Conservation (phyloP, 2,113 vertebrate species). For the Origma solitaria region DNA sequence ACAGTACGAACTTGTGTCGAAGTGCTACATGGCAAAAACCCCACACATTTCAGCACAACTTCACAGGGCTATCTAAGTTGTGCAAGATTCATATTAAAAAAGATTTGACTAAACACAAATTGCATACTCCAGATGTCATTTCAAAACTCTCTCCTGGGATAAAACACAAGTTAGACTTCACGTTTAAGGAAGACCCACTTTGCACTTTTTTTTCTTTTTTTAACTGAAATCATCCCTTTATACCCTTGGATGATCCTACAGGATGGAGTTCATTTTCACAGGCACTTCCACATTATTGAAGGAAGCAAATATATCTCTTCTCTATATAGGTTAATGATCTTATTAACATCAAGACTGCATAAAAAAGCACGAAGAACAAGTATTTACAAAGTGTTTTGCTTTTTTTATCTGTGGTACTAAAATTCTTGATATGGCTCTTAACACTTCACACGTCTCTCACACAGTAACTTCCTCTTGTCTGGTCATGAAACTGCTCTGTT, state of each 20-base stretch:
- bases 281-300: background rate
- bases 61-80: background rate
- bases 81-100: background rate
- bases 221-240: background rate
- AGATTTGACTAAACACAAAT: background rate
- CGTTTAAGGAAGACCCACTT: background rate
- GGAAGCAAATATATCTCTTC: background rate
- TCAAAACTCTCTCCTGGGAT: background rate
- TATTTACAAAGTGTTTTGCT: background rate
- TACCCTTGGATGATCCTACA: background rate
- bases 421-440: background rate
- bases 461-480: background rate
- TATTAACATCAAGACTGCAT: background rate
- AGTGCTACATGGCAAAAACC: background rate
- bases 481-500: background rate
- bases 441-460: background rate
- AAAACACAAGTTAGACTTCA: background rate
- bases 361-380: background rate
- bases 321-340: background rate
- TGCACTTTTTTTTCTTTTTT: background rate
- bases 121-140: background rate
- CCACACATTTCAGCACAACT: background rate
- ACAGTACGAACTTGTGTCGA: rapidly evolving
- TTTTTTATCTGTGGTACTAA: background rate
- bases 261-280: background rate